phyloP scores from a whole-genome alignment of 2,113 vertebrate genomes.

The Pardalotus punctatus region DNA sequence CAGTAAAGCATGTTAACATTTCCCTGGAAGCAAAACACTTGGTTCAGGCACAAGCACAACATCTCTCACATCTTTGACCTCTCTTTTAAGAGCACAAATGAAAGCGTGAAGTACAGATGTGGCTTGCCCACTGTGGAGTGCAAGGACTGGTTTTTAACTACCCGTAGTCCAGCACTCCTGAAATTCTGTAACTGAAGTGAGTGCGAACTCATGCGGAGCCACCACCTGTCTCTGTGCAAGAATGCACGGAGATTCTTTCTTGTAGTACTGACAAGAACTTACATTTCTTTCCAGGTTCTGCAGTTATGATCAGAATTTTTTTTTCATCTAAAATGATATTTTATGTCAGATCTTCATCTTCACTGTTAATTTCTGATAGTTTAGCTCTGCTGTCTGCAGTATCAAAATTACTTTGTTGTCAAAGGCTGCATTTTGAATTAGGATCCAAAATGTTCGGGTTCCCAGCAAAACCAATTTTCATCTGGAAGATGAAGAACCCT shows the following conservation, averaged over 20 bases:
- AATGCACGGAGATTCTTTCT: neutral
- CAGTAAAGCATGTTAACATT: neutral
- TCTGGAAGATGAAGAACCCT: neutral
- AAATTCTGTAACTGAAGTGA: neutral
- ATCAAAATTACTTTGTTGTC: slow-evolving; percentile 6
- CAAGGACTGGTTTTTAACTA: neutral
- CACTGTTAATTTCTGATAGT: neutral
- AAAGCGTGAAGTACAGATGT: neutral
- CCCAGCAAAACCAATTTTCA: neutral
- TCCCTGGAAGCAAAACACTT: neutral
- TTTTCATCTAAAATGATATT: neutral
- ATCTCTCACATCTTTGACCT: neutral
- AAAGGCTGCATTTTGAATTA: slow-evolving; percentile 19
- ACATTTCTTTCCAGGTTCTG: neutral
- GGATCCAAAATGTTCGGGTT: neutral
- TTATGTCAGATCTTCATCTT: neutral
- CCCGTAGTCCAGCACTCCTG: neutral
- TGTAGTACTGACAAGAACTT: neutral
- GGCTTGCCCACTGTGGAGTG: neutral
- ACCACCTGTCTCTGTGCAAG: neutral
- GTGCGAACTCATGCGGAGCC: neutral
- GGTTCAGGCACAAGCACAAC: neutral
- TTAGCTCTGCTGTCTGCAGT: neutral
- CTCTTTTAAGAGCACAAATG: neutral
- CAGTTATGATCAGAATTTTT: neutral